These are phyloP conservation scores for Lithophane socia DNA, from an alignment of 2,888 invertebrate species.

Conservation along the genomic window DNA sequence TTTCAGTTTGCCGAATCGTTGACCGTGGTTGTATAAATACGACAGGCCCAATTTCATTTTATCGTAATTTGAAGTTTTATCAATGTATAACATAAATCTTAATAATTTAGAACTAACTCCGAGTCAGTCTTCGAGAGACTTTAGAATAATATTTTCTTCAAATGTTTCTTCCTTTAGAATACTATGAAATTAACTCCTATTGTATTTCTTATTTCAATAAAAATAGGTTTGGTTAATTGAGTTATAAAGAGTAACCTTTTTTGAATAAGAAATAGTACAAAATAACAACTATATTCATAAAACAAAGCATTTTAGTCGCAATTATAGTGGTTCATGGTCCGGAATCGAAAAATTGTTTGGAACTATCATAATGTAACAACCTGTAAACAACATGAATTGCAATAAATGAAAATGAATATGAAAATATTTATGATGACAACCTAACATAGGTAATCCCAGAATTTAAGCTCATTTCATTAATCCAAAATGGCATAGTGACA, in stretches of 20 bases:
- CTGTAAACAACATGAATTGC: too few species aligned
- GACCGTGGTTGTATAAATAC: slow-evolving; percentile 59
- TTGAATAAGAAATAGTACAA: neutral
- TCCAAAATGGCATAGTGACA: slow-evolving; percentile 11
- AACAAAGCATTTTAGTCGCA: neutral
- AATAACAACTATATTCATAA: neutral
- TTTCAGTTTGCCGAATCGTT: slow-evolving; percentile 55
- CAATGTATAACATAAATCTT: slow-evolving; percentile 47
- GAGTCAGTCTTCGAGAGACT: slow-evolving; percentile 8
- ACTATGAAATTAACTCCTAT: neutral
- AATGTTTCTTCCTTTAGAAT: neutral
- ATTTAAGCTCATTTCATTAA: neutral
- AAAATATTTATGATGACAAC: neutral
- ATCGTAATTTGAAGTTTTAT: slow-evolving; percentile 52
- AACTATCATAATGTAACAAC: too few species aligned
- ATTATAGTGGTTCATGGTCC: too few species aligned
- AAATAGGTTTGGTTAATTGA: neutral
- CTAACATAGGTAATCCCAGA: neutral
- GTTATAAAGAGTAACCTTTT: neutral
- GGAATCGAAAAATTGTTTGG: too few species aligned
- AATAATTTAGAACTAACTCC: slow-evolving; percentile 25
- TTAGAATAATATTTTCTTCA: slow-evolving; percentile 20
- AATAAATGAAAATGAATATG: too few species aligned
- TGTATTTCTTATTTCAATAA: neutral
- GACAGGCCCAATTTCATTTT: slow-evolving; percentile 51